Evolutionary conservation across 2,797 vertebrate species (phyloP).

Genomic region (Nannoperca obscura): DNA sequence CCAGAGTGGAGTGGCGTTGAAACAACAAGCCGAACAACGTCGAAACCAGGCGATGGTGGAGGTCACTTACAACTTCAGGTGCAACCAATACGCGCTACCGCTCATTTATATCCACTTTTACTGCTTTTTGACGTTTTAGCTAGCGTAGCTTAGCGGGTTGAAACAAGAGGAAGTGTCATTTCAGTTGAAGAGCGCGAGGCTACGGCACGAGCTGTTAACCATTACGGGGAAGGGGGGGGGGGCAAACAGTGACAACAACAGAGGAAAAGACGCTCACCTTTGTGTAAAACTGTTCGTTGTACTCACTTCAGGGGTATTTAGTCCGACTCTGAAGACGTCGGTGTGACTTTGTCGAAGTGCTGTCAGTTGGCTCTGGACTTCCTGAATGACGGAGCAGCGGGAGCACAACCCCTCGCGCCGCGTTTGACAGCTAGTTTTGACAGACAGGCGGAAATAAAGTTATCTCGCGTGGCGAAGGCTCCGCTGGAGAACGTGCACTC

Average conservation of each 20-base stretch:
- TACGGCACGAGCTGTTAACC: constrained; percentile 48
- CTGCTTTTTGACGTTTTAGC: constrained; percentile 40
- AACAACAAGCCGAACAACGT: constrained; percentile 56
- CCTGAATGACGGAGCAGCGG: constrained; percentile 81
- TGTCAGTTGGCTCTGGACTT: constrained; percentile 81
- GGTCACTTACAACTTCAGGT: constrained; percentile 55
- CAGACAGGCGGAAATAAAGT: constrained; percentile 81
- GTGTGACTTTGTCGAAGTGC: constrained; percentile 76
- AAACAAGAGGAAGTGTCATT: constrained; percentile 74
- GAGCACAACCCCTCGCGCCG: constrained; percentile 67
- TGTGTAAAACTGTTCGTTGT: constrained; percentile 22
- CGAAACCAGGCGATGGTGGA: constrained; percentile 27
- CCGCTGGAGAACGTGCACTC: constrained; percentile 1
- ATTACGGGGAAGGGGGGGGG: not conserved
- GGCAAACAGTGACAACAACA: constrained; percentile 19
- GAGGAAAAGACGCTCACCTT: constrained; percentile 56
- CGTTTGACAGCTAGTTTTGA: constrained; percentile 74
- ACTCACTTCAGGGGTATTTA: constrained; percentile 48
- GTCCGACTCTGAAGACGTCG: constrained; percentile 65
- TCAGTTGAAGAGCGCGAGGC: constrained; percentile 49
- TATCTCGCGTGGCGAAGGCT: constrained; percentile 28
- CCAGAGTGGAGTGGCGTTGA: constrained; percentile 35
- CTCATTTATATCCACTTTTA: constrained; percentile 37
- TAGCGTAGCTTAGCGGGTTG: constrained; percentile 31
- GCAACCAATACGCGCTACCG: not conserved